Evolutionary conservation across 2,797 vertebrate species (phyloP).

Genomic region (Pseudopleuronectes americanus): DNA sequence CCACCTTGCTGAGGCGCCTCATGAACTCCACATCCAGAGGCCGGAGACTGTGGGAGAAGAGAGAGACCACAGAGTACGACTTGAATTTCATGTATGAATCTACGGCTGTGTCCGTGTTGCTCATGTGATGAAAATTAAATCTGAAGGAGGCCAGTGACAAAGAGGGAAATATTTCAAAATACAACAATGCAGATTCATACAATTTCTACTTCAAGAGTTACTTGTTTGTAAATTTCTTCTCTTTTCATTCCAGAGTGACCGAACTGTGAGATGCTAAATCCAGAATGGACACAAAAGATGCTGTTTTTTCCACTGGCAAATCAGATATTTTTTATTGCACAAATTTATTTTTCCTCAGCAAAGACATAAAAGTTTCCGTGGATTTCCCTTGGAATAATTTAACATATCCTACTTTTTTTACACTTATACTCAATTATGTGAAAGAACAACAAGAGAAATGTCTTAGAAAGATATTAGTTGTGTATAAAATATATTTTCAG

Average conservation of each 20-base stretch:
- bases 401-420: no score
- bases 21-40: slow-evolving; percentile 97
- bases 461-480: no score
- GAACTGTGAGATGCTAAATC: no score
- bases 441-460: no score
- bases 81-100: slow-evolving; percentile 1
- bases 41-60: slow-evolving; percentile 84
- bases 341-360: no score
- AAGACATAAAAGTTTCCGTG: not conserved
- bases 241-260: no score
- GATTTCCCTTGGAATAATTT: no score
- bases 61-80: slow-evolving; percentile 3
- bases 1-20: slow-evolving; percentile 96
- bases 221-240: no score
- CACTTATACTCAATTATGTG: no score
- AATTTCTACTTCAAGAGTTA: not conserved
- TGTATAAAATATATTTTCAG: no score
- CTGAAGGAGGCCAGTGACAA: not conserved
- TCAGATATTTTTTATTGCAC: not conserved
- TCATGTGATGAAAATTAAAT: not conserved
- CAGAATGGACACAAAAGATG: no score
- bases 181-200: not conserved
- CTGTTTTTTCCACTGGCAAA: not conserved
- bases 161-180: not conserved
- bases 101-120: not conserved